Evolutionary conservation across 2,113 vertebrate species (phyloP).

Genomic region (Tympanuchus pallidicinctus): DNA sequence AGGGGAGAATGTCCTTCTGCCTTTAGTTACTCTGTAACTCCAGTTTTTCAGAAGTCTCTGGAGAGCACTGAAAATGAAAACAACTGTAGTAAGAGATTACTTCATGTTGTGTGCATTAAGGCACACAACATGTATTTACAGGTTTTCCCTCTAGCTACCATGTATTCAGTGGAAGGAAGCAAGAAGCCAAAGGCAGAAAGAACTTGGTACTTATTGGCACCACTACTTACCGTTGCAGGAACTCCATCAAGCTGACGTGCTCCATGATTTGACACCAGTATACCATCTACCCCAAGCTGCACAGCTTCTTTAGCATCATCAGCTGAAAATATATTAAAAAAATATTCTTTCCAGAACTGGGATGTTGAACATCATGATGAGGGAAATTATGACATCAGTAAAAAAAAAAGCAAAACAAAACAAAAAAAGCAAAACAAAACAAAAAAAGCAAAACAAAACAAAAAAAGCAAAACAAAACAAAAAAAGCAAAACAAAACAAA

Average conservation of each 20-base stretch:
- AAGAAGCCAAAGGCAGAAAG: neutral
- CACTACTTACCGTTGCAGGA: constrained; percentile 86
- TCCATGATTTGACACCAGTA: constrained; percentile 96
- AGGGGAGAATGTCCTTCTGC: constrained; percentile 16
- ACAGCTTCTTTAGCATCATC: constrained; percentile 88
- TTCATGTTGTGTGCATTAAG: neutral
- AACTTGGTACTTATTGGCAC: neutral
- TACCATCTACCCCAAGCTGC: constrained; percentile 88
- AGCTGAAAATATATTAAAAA: constrained; percentile 68
- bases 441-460: neutral
- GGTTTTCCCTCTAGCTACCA: neutral
- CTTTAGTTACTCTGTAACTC: neutral
- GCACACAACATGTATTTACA: neutral
- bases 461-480: too few species aligned
- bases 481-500: too few species aligned
- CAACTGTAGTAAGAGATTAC: neutral
- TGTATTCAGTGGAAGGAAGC: neutral
- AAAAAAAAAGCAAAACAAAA: too few species aligned
- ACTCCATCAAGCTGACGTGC: constrained; percentile 89
- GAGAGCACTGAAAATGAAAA: constrained; percentile 1
- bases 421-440: too few species aligned
- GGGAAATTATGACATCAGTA: neutral
- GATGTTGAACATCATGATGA: neutral
- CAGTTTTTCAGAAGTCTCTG: constrained; percentile 5
- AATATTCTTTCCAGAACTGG: neutral